Evolutionary conservation across 2,888 invertebrate genomes (phyloP).

Genomic region (Syrista parreyssii): DNA sequence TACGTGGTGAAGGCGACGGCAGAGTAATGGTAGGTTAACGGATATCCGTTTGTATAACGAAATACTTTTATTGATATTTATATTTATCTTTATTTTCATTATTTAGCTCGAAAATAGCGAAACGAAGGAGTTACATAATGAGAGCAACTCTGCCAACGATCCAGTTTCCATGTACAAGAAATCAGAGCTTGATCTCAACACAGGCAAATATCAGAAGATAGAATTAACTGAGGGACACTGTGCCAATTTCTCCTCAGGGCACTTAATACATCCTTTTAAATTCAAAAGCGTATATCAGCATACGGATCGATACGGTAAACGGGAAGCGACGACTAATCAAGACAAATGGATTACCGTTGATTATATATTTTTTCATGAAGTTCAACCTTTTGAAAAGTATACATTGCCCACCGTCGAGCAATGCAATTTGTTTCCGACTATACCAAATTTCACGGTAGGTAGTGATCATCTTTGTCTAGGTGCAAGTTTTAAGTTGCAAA

Average conservation of each 20-base stretch:
- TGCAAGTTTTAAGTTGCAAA: constrained; percentile 75
- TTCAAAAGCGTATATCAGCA: constrained; percentile 79
- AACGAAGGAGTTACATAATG: not conserved
- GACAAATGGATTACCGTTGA: constrained; percentile 85
- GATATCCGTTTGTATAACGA: not conserved
- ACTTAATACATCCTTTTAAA: constrained; percentile 74
- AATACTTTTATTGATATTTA: not conserved
- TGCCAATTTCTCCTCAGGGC: constrained; percentile 71
- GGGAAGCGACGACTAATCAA: constrained; percentile 83
- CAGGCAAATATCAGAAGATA: constrained; percentile 42
- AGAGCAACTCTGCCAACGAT: not conserved
- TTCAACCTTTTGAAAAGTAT: constrained; percentile 65
- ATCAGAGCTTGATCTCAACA: constrained; percentile 34
- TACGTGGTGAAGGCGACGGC: constrained; percentile 54
- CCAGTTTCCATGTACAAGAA: constrained; percentile 4
- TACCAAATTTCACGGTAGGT: constrained; percentile 81
- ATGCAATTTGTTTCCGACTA: constrained; percentile 69
- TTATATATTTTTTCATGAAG: constrained; percentile 87
- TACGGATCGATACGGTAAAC: constrained; percentile 60
- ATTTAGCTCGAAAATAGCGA: constrained; percentile 46
- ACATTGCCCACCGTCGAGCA: constrained; percentile 75
- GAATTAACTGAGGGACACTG: constrained; percentile 44
- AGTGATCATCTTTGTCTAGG: constrained; percentile 90
- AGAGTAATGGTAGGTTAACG: constrained; percentile 40
- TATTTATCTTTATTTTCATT: not conserved